Conservation (phyloP, 2,888 invertebrate genomes). For the Nomada lathburiana region DNA sequence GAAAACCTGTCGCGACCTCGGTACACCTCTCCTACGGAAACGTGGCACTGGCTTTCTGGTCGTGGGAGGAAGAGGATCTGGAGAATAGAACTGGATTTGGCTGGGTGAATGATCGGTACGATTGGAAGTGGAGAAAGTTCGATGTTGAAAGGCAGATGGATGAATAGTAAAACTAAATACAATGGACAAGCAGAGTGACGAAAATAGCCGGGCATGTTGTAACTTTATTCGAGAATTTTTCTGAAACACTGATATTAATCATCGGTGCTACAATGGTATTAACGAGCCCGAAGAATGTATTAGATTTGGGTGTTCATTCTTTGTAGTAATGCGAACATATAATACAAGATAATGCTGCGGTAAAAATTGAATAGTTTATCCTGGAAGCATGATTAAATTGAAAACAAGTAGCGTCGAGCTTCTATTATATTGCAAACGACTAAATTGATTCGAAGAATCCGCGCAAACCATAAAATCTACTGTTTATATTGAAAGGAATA, state of each 20-base stretch:
- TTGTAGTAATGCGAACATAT: not conserved
- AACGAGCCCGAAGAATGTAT: too few species aligned
- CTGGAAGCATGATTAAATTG: not conserved
- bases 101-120: not conserved
- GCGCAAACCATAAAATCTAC: not conserved
- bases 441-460: constrained; percentile 28
- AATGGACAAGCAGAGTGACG: too few species aligned
- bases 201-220: too few species aligned
- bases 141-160: not conserved
- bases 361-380: not conserved
- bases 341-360: not conserved
- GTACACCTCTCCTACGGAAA: not conserved
- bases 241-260: too few species aligned
- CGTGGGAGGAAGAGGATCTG: not conserved
- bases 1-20: constrained; percentile 46
- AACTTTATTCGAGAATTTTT: not conserved
- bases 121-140: constrained; percentile 1
- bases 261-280: too few species aligned
- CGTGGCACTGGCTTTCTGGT: not conserved
- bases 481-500: not conserved
- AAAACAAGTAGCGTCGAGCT: not conserved
- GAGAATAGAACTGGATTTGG: not conserved
- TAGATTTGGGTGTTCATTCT: not conserved
- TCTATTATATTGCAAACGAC: not conserved
- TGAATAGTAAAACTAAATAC: not conserved